phyloP scores from a whole-genome alignment of 2,888 invertebrate genomes.

The Eledone cirrhosa region DNA sequence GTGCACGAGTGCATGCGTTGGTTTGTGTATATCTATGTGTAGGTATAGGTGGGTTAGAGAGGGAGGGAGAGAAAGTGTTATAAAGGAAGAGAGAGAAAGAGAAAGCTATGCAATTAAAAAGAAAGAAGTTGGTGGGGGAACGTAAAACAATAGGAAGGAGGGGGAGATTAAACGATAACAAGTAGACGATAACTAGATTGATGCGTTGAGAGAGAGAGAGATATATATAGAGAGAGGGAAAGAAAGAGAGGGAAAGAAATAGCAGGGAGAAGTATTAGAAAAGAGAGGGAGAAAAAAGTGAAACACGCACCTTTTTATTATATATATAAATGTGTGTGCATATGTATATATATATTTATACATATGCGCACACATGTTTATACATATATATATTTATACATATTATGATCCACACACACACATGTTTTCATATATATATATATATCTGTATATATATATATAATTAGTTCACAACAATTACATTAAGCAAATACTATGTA shows the following conservation, averaged over 20 bases:
- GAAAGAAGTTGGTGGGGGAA: too few relatives aligned
- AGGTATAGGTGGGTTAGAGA: background rate
- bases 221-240: background rate
- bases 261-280: background rate
- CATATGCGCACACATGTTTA: background rate
- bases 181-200: slow-evolving; percentile 12
- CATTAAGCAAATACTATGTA: too few relatives aligned
- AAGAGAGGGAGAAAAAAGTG: background rate
- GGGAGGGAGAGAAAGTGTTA: background rate
- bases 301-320: background rate
- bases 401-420: background rate
- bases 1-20: background rate
- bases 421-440: background rate
- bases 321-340: background rate
- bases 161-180: too few relatives aligned
- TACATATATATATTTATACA: background rate
- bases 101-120: too few relatives aligned
- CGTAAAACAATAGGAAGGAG: too few relatives aligned
- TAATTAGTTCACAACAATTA: too few relatives aligned
- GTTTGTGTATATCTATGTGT: background rate
- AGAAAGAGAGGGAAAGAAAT: background rate
- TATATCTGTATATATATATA: background rate
- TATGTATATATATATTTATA: background rate
- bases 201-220: background rate
- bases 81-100: background rate